These are phyloP conservation scores for Chloroceryle aenea DNA, from an alignment of 2,113 vertebrate genomes.

Conservation along the genomic window DNA sequence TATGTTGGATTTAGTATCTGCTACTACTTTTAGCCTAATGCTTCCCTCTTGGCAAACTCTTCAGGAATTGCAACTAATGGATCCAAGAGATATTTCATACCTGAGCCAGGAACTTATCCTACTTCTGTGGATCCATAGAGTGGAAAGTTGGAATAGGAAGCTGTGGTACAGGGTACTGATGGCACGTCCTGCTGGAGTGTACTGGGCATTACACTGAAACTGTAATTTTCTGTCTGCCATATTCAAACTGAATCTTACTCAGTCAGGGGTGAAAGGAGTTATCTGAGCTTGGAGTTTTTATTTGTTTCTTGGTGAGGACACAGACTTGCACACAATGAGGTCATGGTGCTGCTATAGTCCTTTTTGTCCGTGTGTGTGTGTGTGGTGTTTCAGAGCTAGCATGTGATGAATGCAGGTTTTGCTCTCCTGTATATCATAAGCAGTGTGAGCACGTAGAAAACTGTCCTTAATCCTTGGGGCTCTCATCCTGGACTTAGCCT, in stretches of 20 bases:
- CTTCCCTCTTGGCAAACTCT: not conserved
- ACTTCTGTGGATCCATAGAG: not conserved
- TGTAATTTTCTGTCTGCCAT: no score
- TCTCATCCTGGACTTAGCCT: not conserved
- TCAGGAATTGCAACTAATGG: not conserved
- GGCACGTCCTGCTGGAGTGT: not conserved
- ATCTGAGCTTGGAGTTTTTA: not conserved
- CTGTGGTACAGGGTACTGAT: not conserved
- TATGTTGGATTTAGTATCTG: not conserved
- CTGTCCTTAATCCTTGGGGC: not conserved
- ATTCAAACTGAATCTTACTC: not conserved
- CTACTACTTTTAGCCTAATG: not conserved
- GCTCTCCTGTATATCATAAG: not conserved
- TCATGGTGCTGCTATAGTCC: rapidly evolving
- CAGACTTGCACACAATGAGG: not conserved
- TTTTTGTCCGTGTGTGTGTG: no score
- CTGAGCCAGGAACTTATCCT: not conserved
- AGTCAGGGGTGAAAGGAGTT: not conserved
- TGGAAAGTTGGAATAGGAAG: not conserved
- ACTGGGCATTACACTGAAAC: not conserved
- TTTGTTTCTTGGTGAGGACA: not conserved
- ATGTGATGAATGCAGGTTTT: not conserved
- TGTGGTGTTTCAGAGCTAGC: not conserved
- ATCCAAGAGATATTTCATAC: not conserved
- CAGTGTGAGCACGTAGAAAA: not conserved